These are phyloP conservation scores for Tragulus kanchil DNA, from an alignment of 2,113 vertebrate genomes.

Conservation along the genomic window DNA sequence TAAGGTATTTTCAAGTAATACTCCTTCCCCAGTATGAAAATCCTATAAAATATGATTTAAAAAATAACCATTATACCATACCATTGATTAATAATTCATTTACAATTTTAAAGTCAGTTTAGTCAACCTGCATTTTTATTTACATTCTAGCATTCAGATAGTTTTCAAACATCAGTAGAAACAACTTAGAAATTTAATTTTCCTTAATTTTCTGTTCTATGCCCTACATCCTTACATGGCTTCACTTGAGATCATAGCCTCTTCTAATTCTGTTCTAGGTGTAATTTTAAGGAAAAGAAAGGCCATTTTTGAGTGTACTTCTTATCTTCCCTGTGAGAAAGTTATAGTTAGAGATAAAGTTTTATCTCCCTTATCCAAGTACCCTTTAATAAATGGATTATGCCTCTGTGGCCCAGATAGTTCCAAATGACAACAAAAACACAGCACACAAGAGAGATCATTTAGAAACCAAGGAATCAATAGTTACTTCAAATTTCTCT, in stretches of 20 bases:
- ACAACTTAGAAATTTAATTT: neutral
- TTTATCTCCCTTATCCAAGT: neutral
- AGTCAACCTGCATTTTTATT: neutral
- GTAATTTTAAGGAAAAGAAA: constrained; percentile 19
- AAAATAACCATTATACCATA: neutral
- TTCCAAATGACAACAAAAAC: neutral
- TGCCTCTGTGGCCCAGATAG: neutral
- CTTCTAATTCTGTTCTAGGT: neutral
- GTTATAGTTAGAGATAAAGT: constrained; percentile 36
- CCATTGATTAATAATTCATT: neutral
- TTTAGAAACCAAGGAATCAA: neutral
- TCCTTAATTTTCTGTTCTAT: neutral
- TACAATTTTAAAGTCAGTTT: constrained; percentile 17
- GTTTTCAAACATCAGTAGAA: neutral
- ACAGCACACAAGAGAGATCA: neutral
- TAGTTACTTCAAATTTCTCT: neutral
- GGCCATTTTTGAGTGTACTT: neutral
- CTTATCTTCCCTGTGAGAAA: neutral
- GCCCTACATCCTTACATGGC: neutral
- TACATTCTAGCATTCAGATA: neutral
- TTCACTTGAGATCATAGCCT: constrained; percentile 23
- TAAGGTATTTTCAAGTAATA: neutral
- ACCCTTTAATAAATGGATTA: constrained; percentile 4
- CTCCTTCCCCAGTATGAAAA: neutral
- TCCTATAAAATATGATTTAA: neutral